phyloP scores from a whole-genome alignment of 2,888 invertebrate species.

The Dorcus parallelipipedus region DNA sequence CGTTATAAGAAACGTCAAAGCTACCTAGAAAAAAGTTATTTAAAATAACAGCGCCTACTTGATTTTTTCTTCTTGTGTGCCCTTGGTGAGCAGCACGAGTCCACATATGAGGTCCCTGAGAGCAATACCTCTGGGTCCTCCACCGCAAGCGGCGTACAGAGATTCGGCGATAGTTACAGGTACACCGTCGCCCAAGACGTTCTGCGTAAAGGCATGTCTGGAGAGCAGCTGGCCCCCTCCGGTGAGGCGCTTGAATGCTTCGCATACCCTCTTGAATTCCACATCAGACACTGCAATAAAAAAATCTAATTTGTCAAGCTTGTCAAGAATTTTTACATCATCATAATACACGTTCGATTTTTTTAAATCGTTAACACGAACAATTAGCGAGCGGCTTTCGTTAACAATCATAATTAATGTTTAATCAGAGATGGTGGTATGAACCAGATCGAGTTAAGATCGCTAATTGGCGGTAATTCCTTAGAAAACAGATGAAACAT shows the following conservation, averaged over 20 bases:
- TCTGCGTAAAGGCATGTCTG: slow-evolving; percentile 74
- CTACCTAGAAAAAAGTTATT: neutral
- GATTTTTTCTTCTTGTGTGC: slow-evolving; percentile 81
- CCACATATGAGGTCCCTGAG: slow-evolving; percentile 83
- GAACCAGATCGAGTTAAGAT: too few relatives aligned
- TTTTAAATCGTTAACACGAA: too few relatives aligned
- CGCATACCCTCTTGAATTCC: slow-evolving; percentile 78
- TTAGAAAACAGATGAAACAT: too few relatives aligned
- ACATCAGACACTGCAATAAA: slow-evolving; percentile 70
- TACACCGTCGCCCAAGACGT: slow-evolving; percentile 84
- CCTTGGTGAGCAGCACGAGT: slow-evolving; percentile 80
- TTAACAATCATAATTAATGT: too few relatives aligned
- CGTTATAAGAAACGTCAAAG: too few relatives aligned
- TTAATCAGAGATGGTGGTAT: too few relatives aligned
- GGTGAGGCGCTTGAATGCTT: slow-evolving; percentile 83
- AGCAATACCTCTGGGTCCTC: slow-evolving; percentile 74
- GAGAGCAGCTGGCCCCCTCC: slow-evolving; percentile 67
- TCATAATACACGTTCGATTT: too few relatives aligned
- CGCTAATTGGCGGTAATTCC: too few relatives aligned
- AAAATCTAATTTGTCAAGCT: neutral
- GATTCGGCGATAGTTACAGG: slow-evolving; percentile 78
- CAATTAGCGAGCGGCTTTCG: too few relatives aligned
- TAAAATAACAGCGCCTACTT: slow-evolving; percentile 51
- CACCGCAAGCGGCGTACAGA: slow-evolving; percentile 81
- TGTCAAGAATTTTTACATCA: too few relatives aligned